phyloP scores from a whole-genome alignment of 37 sponge, comb jelly and placozoan species.

The Spongilla lacustris region DNA sequence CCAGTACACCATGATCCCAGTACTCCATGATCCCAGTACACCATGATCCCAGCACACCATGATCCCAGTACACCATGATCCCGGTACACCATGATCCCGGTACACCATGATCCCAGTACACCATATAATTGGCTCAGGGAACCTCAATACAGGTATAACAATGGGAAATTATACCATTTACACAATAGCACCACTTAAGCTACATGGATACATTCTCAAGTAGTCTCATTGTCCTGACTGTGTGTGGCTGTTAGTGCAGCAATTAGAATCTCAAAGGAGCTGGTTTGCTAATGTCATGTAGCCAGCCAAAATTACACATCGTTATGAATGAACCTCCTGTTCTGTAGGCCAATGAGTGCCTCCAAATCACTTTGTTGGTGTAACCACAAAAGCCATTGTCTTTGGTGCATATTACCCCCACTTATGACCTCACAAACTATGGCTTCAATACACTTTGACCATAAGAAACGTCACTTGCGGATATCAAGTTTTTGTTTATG shows the following conservation, averaged over 20 bases:
- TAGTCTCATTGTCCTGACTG: neutral
- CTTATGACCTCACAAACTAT: neutral
- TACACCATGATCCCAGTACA: no score
- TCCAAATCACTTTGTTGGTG: neutral
- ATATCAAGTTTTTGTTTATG: no score
- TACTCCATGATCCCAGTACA: no score
- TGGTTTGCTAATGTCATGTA: neutral
- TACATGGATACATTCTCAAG: neutral
- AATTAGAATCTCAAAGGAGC: neutral
- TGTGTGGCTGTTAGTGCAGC: neutral
- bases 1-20: no score
- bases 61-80: no score
- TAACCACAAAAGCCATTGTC: neutral
- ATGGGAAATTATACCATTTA: neutral
- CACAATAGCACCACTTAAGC: neutral
- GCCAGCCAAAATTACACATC: neutral
- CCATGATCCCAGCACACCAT: no score
- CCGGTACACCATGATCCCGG: no score
- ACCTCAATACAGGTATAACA: neutral
- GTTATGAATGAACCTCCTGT: neutral
- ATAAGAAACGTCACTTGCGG: no score
- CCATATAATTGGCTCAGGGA: no score
- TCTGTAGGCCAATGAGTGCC: neutral
- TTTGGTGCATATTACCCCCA: neutral
- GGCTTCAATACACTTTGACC: neutral